These are phyloP conservation scores for Panthera uncia DNA, from an alignment of 2,113 vertebrate species.

Conservation along the genomic window DNA sequence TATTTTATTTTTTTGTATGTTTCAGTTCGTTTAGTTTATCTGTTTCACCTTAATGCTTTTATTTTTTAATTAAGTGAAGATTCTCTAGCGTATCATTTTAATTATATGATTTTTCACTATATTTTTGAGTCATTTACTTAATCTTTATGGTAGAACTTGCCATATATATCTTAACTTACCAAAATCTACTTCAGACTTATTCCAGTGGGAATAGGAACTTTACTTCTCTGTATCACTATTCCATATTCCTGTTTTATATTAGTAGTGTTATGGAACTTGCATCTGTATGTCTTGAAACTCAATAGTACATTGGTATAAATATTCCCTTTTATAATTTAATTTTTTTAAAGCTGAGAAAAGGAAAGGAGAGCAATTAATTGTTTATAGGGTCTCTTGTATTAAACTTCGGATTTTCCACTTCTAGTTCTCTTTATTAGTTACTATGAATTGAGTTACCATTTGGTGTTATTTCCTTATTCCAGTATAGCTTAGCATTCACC, in stretches of 20 bases:
- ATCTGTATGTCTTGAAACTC: not conserved
- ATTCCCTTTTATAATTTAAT: not conserved
- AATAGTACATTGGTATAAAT: not conserved
- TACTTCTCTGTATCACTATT: not conserved
- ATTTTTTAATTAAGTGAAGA: not conserved
- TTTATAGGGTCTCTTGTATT: not conserved
- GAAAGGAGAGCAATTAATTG: not conserved
- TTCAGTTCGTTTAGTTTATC: not conserved
- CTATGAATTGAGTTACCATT: not conserved
- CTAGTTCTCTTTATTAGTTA: not conserved
- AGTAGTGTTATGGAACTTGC: not conserved
- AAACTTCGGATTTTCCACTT: not conserved
- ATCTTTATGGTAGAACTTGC: not conserved
- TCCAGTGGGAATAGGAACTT: not conserved
- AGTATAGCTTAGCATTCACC: not conserved
- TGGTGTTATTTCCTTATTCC: not conserved
- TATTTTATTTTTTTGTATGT: not conserved
- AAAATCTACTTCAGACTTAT: not conserved
- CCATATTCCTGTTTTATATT: not conserved
- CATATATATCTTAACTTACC: not conserved
- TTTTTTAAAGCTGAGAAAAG: not conserved
- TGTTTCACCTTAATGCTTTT: not conserved
- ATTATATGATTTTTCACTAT: not conserved
- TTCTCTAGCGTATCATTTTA: not conserved
- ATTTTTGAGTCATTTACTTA: not conserved